These are phyloP conservation scores for Murina feae DNA, from an alignment of 2,113 vertebrate genomes.

Conservation along the genomic window DNA sequence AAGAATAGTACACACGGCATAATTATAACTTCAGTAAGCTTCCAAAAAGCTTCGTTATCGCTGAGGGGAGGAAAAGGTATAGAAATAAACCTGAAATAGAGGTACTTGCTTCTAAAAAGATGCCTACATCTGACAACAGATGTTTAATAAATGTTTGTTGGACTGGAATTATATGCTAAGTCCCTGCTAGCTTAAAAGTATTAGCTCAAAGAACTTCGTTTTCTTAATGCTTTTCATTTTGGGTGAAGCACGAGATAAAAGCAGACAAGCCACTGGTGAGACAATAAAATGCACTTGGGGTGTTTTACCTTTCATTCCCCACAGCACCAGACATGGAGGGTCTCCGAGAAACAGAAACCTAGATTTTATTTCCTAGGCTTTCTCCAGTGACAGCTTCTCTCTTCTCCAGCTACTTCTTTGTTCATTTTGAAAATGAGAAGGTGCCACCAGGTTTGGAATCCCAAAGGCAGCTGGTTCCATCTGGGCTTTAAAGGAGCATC, in stretches of 20 bases:
- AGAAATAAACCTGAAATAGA: not conserved
- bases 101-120: not conserved
- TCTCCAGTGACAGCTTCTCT: not conserved
- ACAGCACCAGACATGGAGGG: not conserved
- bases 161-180: not conserved
- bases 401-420: not conserved
- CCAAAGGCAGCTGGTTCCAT: not conserved
- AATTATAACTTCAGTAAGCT: not conserved
- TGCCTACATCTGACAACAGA: not conserved
- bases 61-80: not conserved
- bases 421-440: not conserved
- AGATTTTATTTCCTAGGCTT: conserved; percentile 14
- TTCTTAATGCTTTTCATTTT: conserved; percentile 32
- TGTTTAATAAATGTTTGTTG: not conserved
- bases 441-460: not conserved
- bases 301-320: not conserved
- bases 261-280: not conserved
- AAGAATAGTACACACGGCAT: not conserved
- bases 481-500: not conserved
- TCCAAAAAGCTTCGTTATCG: not conserved
- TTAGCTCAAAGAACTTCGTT: not conserved
- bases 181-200: not conserved
- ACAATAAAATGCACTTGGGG: not conserved
- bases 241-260: conserved; percentile 1
- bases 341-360: not conserved